Evolutionary conservation across 2,797 vertebrate genomes (phyloP), one percentile per base, ranked within the genome.

Genomic region (Scarus forsteni): DNA sequence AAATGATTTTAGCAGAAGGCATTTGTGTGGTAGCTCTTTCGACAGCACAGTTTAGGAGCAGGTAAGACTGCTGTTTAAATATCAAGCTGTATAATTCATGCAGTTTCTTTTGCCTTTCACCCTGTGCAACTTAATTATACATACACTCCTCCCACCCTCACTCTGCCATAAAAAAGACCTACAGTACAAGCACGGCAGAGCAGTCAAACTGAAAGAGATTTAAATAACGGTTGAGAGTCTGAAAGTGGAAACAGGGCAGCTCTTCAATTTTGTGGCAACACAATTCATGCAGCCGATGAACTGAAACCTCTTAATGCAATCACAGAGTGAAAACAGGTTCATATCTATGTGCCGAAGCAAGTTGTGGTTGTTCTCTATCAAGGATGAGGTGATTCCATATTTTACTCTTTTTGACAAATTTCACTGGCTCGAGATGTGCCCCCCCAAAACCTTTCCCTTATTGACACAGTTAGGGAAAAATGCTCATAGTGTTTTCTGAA

Each of bases 11-110:
- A 57, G 51, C 53, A 61, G 59, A n/a, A 73, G 57, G 48, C 60
- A 60, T 35, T 53, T 0, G 45, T 44, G 55, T 38, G 49, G 53
- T 50, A 61, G 60, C 58, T 61, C 45, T 70, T 67, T 59, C 58
- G 45, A 60, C 61, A 66, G 59, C 52, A 44, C 1, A 70, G 61
- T 59, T 70, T 46, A 61, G 53, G 66, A 55, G 16, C 18, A 16
- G 38, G 39, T 53, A 75, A 81, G 63, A 73, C 51, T 75, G 64
- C 54, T 55, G 57, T 83, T 86, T 61, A 86, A 70, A 79, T 70
- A 85, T 68, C 69, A 58, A 54, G 15, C 51, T 90, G 62, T 78
- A 85, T 91, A 83, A 88, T 88, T 87, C 45, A 90, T 89, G 60
- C 53, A 44, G 66, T 79, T 82, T 82, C 84, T 88, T 59, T 73